A percentile compares a stretch with the other conserved stretches of the same genome.
Evolutionary conservation across 1,140 invertebrate genomes (phyloP).

Genomic region (Vanessa tameamea): DNA sequence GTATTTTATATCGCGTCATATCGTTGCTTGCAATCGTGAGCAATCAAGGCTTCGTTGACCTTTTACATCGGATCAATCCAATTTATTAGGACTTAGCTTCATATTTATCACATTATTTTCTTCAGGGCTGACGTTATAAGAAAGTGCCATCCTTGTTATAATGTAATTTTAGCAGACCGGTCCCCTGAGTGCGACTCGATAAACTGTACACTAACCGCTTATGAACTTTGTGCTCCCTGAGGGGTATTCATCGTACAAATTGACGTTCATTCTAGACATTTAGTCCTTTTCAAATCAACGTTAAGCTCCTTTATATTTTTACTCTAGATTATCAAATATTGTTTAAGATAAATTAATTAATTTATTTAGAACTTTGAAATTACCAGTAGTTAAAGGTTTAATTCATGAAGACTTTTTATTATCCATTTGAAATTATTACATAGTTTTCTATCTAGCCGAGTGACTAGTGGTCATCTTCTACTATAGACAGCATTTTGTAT

Average conservation of each 20-base stretch:
- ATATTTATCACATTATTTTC: conserved; percentile 16
- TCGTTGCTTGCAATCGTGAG: neutral
- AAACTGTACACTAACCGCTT: conserved; percentile 19
- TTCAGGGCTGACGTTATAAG: neutral
- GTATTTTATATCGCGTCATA: too few species aligned
- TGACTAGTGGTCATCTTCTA: too few species aligned
- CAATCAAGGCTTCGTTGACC: neutral
- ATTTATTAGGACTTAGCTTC: conserved; percentile 12
- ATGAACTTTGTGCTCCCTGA: conserved; percentile 18
- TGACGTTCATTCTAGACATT: conserved; percentile 9
- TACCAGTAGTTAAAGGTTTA: too few species aligned
- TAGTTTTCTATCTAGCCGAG: too few species aligned
- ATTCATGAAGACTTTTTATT: too few species aligned
- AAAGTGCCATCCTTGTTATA: conserved; percentile 13
- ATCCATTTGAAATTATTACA: too few species aligned
- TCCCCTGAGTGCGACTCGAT: conserved; percentile 24
- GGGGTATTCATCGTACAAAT: conserved; percentile 7
- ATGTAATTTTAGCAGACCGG: conserved; percentile 7
- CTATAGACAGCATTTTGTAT: too few species aligned
- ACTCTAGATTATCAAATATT: too few species aligned
- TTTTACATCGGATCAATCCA: neutral
- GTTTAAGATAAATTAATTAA: too few species aligned
- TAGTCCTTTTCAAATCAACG: conserved; percentile 1
- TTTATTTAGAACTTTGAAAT: too few species aligned
- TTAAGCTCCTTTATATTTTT: neutral